A percentile compares a stretch with the other conserved stretches of the same genome.
Evolutionary conservation across 2,113 vertebrate genomes (phyloP).

Genomic region (Ptychochromis oligacanthus): DNA sequence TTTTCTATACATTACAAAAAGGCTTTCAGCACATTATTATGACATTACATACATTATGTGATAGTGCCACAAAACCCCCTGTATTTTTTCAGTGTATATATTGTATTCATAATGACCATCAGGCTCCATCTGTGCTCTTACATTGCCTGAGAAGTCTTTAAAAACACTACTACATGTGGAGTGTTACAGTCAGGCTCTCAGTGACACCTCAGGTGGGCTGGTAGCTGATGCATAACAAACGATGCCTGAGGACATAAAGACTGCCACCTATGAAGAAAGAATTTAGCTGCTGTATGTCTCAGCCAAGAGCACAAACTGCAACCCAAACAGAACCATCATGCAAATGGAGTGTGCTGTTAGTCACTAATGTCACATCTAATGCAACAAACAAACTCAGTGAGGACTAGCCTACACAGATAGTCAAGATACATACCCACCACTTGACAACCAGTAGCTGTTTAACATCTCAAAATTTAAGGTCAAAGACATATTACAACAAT

Average conservation of each 20-base stretch:
- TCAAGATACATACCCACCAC: too few species aligned
- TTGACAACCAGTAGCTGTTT: not conserved
- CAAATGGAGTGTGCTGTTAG: not conserved
- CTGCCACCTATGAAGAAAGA: not conserved
- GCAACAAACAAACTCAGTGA: not conserved
- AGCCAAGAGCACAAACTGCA: not conserved
- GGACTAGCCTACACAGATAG: not conserved
- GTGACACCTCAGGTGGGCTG: not conserved
- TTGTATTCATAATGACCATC: not conserved
- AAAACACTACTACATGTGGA: not conserved
- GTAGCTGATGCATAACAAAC: not conserved
- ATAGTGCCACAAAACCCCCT: rapidly evolving
- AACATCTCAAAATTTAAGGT: not conserved
- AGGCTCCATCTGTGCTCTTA: not conserved
- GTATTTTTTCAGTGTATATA: not conserved
- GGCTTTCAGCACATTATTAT: too few species aligned
- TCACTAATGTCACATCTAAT: not conserved
- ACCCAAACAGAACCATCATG: not conserved
- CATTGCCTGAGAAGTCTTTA: not conserved
- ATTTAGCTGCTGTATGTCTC: not conserved
- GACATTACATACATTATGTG: not conserved
- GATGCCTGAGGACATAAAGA: not conserved
- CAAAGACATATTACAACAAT: not conserved
- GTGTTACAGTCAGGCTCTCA: not conserved
- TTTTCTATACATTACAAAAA: too few species aligned